phyloP scores from a whole-genome alignment of 2,888 invertebrate genomes.

The Ichneumoninae sp. region DNA sequence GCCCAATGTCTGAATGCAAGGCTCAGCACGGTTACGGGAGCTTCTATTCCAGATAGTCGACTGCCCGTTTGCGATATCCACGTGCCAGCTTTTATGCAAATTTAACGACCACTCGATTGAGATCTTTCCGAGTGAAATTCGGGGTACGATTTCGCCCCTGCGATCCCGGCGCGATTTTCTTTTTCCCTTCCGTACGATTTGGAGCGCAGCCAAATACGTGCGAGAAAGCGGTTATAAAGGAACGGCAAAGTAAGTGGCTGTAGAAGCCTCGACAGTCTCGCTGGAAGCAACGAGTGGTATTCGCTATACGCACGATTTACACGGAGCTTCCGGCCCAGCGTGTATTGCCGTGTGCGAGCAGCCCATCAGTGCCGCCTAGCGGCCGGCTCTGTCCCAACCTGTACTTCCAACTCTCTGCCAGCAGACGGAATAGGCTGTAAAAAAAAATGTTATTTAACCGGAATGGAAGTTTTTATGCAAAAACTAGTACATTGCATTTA shows the following conservation, averaged over 20 bases:
- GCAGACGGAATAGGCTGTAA: too few species aligned
- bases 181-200: slow-evolving; percentile 47
- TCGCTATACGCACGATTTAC: not conserved
- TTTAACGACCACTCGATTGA: slow-evolving; percentile 39
- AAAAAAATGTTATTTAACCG: too few species aligned
- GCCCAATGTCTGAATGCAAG: not conserved
- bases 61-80: slow-evolving; percentile 7
- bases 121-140: slow-evolving; percentile 25
- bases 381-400: too few species aligned
- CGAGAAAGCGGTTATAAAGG: slow-evolving; percentile 11
- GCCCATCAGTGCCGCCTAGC: too few species aligned
- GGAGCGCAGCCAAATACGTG: slow-evolving; percentile 58
- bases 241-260: slow-evolving; percentile 26
- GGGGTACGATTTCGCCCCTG: slow-evolving; percentile 14
- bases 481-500: too few species aligned
- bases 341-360: not conserved
- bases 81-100: slow-evolving; percentile 7
- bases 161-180: not conserved
- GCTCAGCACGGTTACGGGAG: not conserved
- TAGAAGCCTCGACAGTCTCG: slow-evolving; percentile 8
- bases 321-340: not conserved
- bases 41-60: not conserved
- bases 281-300: slow-evolving; percentile 28
- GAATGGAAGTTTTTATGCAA: too few species aligned
- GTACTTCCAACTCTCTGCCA: too few species aligned